These are phyloP conservation scores for Phasia obesa DNA, from an alignment of 2,888 invertebrate species.

Conservation along the genomic window DNA sequence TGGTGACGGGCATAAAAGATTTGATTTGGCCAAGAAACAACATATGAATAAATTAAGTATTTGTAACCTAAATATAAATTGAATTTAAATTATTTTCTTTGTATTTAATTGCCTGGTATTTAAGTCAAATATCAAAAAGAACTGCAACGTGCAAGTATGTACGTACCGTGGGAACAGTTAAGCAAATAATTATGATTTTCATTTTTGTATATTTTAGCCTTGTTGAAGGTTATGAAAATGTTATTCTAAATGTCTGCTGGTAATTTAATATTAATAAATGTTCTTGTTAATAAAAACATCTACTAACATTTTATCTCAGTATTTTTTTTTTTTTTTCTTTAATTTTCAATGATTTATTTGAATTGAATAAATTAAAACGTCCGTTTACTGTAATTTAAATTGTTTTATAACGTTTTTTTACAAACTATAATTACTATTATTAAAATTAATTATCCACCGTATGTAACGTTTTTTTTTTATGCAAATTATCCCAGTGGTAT, in stretches of 20 bases:
- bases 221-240: conserved; percentile 20
- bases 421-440: conserved; percentile 59
- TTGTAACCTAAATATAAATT: no score
- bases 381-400: conserved; percentile 38
- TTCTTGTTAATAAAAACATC: conserved; percentile 23
- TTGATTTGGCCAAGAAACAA: no score
- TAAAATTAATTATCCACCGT: conserved; percentile 54
- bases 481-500: conserved; percentile 18
- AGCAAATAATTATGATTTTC: conserved; percentile 2
- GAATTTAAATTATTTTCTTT: no score
- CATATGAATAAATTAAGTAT: no score
- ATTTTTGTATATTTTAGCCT: background rate
- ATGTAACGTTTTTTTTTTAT: background rate
- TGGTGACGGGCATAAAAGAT: no score
- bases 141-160: no score
- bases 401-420: conserved; percentile 50
- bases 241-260: conserved; percentile 11
- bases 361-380: conserved; percentile 4
- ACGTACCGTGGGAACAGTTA: conserved; percentile 6
- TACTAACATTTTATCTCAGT: background rate
- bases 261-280: conserved; percentile 40
- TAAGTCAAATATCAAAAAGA: no score
- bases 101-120: no score
- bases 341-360: background rate
- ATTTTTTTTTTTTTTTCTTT: background rate